These are phyloP conservation scores for Pseudorectes ferrugineus DNA, from an alignment of 2,113 vertebrate genomes.

Conservation along the genomic window DNA sequence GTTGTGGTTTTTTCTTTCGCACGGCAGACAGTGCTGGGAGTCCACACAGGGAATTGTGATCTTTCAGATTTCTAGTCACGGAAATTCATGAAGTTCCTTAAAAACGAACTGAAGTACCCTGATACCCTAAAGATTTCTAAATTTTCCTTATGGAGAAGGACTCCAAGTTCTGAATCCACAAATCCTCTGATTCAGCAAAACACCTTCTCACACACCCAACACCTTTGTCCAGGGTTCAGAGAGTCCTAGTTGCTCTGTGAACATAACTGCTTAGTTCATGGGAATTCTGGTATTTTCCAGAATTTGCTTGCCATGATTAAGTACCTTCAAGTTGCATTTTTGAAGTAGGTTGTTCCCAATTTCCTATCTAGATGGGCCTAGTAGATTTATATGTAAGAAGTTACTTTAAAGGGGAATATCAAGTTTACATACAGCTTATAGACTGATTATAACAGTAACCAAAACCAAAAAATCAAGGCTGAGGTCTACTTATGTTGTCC, in stretches of 20 bases:
- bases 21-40: not conserved
- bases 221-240: not conserved
- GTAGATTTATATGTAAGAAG: not conserved
- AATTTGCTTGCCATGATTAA: not conserved
- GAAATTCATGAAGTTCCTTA: not conserved
- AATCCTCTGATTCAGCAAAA: not conserved
- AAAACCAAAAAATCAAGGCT: not conserved
- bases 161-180: not conserved
- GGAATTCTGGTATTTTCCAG: not conserved
- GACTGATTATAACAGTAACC: not conserved
- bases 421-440: not conserved
- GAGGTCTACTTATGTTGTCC: not conserved
- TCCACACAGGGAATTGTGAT: not conserved
- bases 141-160: not conserved
- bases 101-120: not conserved
- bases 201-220: not conserved
- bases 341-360: not conserved
- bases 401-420: not conserved
- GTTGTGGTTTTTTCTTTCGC: not conserved
- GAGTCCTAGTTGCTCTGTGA: not conserved
- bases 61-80: not conserved
- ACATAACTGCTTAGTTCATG: not conserved
- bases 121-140: not conserved
- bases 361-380: not conserved
- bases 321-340: not conserved